phyloP scores from a whole-genome alignment of 2,113 vertebrate species.

The Gallinago media region DNA sequence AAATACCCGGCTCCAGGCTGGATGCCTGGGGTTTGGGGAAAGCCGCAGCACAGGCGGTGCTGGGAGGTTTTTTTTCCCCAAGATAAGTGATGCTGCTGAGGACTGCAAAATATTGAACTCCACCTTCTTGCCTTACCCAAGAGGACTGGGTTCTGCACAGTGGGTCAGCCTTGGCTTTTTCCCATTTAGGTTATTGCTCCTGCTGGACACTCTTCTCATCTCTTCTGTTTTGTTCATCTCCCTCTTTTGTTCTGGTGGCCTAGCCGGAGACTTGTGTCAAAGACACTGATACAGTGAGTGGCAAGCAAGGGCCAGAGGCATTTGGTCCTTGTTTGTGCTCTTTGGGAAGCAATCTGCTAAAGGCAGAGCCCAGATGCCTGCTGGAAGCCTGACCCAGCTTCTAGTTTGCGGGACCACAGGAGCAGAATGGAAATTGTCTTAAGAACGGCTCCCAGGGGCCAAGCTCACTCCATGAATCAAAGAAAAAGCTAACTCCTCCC shows the following conservation, averaged over 20 bases:
- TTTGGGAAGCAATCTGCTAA: neutral
- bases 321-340: neutral
- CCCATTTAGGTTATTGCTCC: neutral
- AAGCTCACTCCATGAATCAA: neutral
- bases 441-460: neutral
- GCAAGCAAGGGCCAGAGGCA: neutral
- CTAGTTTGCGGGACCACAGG: neutral
- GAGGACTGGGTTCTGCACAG: neutral
- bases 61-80: neutral
- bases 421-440: neutral
- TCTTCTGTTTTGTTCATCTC: neutral
- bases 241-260: neutral
- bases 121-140: neutral
- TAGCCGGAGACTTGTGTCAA: neutral
- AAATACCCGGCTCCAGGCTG: neutral
- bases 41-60: neutral
- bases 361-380: neutral
- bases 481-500: neutral
- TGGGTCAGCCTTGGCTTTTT: neutral
- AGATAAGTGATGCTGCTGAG: accelerated
- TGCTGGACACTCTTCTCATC: neutral
- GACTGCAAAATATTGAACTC: neutral
- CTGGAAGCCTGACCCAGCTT: neutral
- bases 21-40: neutral
- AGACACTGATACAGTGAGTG: neutral